A percentile compares a stretch with the other conserved stretches of the same genome.
Conservation (phyloP, 2,888 invertebrate genomes). For the Lypha dubia region DNA sequence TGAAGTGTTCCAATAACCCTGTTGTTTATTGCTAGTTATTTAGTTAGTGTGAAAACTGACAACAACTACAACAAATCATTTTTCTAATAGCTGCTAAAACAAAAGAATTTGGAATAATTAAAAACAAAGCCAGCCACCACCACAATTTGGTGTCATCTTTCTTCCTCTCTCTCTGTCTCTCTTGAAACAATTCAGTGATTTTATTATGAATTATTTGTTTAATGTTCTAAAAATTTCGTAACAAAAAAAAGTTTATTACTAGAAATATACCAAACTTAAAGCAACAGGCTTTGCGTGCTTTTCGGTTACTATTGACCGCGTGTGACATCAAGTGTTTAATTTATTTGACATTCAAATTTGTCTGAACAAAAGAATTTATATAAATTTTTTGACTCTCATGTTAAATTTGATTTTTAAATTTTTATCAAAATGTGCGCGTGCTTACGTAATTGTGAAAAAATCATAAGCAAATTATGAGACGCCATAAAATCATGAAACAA, state of each 20-base stretch:
- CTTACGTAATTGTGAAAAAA: slow-evolving; percentile 79
- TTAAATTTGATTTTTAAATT: slow-evolving; percentile 7
- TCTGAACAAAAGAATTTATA: slow-evolving; percentile 67
- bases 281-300: slow-evolving; percentile 61
- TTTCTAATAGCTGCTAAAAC: slow-evolving; percentile 21
- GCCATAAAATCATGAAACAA: slow-evolving; percentile 14
- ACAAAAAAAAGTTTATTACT: neutral
- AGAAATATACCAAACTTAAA: neutral
- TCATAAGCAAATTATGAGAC: slow-evolving; percentile 39
- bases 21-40: no score
- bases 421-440: slow-evolving; percentile 65
- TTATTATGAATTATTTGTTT: slow-evolving; percentile 30
- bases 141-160: slow-evolving; percentile 22
- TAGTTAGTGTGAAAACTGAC: neutral
- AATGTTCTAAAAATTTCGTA: slow-evolving; percentile 30
- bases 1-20: slow-evolving; percentile 52
- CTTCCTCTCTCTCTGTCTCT: no score
- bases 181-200: slow-evolving; percentile 57
- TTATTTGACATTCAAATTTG: slow-evolving; percentile 76
- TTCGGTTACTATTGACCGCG: slow-evolving; percentile 65
- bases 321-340: slow-evolving; percentile 74
- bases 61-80: neutral
- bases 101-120: slow-evolving; percentile 11
- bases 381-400: slow-evolving; percentile 29
- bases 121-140: neutral